Base-by-base conservation (phyloP, 2,888 invertebrate genomes). In the Polyommatus iphigenia region DNA sequence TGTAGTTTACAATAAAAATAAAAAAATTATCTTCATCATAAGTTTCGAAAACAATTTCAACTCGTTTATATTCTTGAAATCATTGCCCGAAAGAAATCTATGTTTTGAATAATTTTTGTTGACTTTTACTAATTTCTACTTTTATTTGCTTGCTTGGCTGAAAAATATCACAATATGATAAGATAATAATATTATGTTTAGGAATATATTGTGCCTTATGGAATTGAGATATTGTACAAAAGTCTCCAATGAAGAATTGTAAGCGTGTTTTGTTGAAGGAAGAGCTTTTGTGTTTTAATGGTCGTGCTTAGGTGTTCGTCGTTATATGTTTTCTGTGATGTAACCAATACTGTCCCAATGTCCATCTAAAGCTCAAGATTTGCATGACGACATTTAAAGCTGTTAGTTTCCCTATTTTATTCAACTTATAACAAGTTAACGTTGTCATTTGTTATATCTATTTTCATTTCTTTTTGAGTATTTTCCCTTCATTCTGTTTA, bases 341-440 rank as follows among this genome's bases (percentile, higher is more conserved):
- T 71, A 50, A 71, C 29, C 77, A 79, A 81, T 81, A 82, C 82
- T 82, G 82, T 82, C 82, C 82, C 82, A 81, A 71, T 59, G 8
- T 29, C 75, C 75, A 75, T 29, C 24, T 50, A 75, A 75, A 75
- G 75, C 75, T 54, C 15, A 41, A 73, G 10, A 46, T 41, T 73
- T 80, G 82, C 83, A 78, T 73, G 75, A 85, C 84, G 81, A 86
- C 85, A 85, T 84, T 80, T 79, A 87, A 87, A 87, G 86, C 85
- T 78, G 72, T 77, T 77, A 77, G 77, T 77, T 57, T 10, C n/a
- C 54, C 36, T 71, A 77, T 24, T 62, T 24, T 76, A 24, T 76
- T 57, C 7, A 54, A 18, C 18, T 59, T 59, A 8, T 18, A 18
- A 54, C 54, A 54, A 54, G 18, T 54, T 54, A 59, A 57, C 29